Conservation (phyloP, 2,113 vertebrate genomes). For the Mesocricetus auratus region DNA sequence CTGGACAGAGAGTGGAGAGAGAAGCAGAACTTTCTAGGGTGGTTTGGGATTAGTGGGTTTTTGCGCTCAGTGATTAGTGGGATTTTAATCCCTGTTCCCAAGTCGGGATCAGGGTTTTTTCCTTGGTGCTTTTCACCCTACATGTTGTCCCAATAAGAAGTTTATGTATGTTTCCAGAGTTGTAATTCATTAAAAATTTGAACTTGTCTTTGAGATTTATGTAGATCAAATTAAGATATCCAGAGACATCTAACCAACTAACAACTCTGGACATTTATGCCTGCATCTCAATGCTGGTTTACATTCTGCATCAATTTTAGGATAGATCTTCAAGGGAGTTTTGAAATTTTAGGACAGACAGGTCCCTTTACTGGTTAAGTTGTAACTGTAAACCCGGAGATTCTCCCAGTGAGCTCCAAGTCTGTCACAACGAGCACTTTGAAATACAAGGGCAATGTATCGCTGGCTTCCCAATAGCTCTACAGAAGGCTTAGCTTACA, state of each 20-base stretch:
- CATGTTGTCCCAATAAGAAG: not conserved
- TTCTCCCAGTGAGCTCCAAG: constrained; percentile 50
- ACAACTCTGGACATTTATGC: constrained; percentile 46
- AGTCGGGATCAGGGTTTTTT: too few relatives aligned
- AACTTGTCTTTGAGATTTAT: constrained; percentile 66
- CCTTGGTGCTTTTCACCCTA: too few relatives aligned
- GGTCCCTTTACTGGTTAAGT: constrained; percentile 64
- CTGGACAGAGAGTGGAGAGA: too few relatives aligned
- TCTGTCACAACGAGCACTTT: constrained; percentile 81
- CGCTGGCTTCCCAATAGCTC: constrained; percentile 74
- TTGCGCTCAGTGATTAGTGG: too few relatives aligned
- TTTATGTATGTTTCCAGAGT: constrained; percentile 1
- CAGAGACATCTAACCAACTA: constrained; percentile 43
- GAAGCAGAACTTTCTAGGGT: too few relatives aligned
- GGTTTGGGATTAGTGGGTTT: too few relatives aligned
- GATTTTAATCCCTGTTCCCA: too few relatives aligned
- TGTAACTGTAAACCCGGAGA: constrained; percentile 61
- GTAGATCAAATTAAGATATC: constrained; percentile 33
- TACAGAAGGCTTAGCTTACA: constrained; percentile 51
- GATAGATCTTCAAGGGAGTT: constrained; percentile 74
- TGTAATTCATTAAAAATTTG: constrained; percentile 53
- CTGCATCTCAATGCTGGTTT: constrained; percentile 47
- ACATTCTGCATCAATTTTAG: constrained; percentile 67
- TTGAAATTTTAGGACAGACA: constrained; percentile 64
- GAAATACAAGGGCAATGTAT: constrained; percentile 71